Base-by-base conservation (phyloP, 2,888 invertebrate genomes). In the Drosophila anceps region DNA sequence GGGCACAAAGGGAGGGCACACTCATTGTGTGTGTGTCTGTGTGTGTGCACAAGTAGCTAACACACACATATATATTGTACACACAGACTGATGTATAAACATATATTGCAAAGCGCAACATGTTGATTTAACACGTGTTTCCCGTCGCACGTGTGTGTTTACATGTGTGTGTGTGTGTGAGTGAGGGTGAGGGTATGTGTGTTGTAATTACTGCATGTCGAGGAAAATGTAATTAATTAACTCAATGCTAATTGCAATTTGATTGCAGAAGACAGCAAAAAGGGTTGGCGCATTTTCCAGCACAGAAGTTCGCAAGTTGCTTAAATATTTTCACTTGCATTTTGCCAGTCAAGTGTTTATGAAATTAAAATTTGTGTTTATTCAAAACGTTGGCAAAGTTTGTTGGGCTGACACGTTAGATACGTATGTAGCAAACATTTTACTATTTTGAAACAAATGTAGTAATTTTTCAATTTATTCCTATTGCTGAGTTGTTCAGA, bases 71-170 rank as follows among this genome's bases (percentile, higher is more conserved):
- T 15, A 39, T 6, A 12, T 31, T 7, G n/a, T 27, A n/a, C 29
- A 29, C 31, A 27, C 67, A 65, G 18, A 31, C 39, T 35, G 10
- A 55, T 46, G 24, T 33, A 39, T 6, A 20, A 43, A 39, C 51
- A 43, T 51, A 43, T 44, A 46, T 33, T 69, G 58, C 44, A 75
- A 58, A 58, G 80, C 71, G 87, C 84, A 81, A 84, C 84, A 84
- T 84, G 84, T 84, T 84, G 87, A 82, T 77, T 79, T 86, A 81
- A 79, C 87, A 84, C 82, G 79, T 88, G 87, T 73, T 73, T 82
- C 59, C 71, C 10, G 48, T 55, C 58, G 50, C 81, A 67, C 74
- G 55, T 62, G 48, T 69, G 46, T 60, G 43, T 13, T 54, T 27
- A 39, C 37, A 29, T 41, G 31, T 46, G 55, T 48, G 27, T 27